A percentile compares a stretch with the other conserved stretches of the same genome.
These are phyloP conservation scores for Elegia similella DNA, from an alignment of 2,888 invertebrate genomes.

Conservation along the genomic window DNA sequence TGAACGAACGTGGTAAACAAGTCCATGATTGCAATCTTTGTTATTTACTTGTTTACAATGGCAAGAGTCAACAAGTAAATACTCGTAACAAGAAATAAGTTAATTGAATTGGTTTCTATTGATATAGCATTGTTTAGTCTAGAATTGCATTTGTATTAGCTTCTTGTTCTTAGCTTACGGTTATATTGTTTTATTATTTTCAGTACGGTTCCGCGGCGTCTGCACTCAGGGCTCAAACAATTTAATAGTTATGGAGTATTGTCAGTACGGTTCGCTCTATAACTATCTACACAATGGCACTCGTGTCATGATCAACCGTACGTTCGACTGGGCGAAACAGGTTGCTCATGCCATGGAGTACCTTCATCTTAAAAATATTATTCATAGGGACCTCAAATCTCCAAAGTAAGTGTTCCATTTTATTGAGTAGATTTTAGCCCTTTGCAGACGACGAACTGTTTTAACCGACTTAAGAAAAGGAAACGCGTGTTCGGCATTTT, in stretches of 20 bases:
- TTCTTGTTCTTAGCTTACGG: no score
- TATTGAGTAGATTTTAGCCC: background rate
- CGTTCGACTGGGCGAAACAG: slow-evolving; percentile 96
- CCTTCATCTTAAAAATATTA: slow-evolving; percentile 96
- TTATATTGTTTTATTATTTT: slow-evolving; percentile 15
- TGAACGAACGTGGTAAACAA: no score
- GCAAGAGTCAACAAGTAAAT: no score
- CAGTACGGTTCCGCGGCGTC: slow-evolving; percentile 90
- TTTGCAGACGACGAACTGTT: no score
- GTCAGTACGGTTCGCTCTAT: slow-evolving; percentile 96
- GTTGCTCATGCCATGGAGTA: slow-evolving; percentile 98
- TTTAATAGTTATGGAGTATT: slow-evolving; percentile 99
- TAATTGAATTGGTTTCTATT: no score
- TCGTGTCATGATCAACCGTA: slow-evolving; percentile 90
- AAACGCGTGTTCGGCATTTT: no score
- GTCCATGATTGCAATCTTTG: no score
- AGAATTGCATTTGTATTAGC: no score
- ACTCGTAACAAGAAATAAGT: no score
- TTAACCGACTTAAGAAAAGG: no score
- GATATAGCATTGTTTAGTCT: no score
- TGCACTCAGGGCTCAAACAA: slow-evolving; percentile 95
- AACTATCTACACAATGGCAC: slow-evolving; percentile 93
- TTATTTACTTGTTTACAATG: no score
- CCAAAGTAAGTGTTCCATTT: slow-evolving; percentile 91
- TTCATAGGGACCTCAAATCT: slow-evolving; percentile 98